phyloP scores from a whole-genome alignment of 2,888 invertebrate species.

The Thecocarcelia acutangulata region DNA sequence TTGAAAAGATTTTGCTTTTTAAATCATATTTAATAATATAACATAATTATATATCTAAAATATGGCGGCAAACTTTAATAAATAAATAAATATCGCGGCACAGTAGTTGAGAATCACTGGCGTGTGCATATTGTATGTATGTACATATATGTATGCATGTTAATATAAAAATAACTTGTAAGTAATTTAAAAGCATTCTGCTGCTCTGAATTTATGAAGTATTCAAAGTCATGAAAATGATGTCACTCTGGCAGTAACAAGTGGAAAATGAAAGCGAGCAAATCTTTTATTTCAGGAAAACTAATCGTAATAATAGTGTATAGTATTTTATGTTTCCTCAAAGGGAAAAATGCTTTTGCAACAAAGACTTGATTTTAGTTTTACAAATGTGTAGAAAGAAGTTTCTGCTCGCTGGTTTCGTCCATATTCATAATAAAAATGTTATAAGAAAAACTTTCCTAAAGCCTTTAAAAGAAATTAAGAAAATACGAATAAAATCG shows the following conservation, averaged over 20 bases:
- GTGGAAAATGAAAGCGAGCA: not conserved
- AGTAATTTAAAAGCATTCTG: not conserved
- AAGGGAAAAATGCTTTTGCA: slow-evolving; percentile 18
- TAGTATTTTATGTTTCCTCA: not conserved
- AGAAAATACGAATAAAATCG: slow-evolving; percentile 39
- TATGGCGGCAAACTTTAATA: no score
- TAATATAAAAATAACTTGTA: not conserved
- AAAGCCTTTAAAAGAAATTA: slow-evolving; percentile 6
- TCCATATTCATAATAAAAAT: not conserved
- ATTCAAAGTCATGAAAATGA: slow-evolving; percentile 34
- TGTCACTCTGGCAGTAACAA: slow-evolving; percentile 36
- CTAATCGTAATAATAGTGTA: not conserved
- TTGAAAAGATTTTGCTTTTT: no score
- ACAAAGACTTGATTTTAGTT: not conserved
- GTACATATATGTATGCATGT: no score
- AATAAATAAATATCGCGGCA: no score
- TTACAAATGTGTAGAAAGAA: no score
- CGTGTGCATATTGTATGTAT: no score
- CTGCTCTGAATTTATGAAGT: not conserved
- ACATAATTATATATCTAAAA: no score
- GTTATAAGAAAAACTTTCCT: slow-evolving; percentile 1
- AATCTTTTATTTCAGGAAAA: slow-evolving; percentile 3
- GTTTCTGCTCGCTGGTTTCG: no score
- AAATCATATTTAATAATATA: no score
- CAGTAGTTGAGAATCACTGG: no score